Base-by-base conservation (phyloP, 2,797 vertebrate genomes). In the Clarias fuscus region DNA sequence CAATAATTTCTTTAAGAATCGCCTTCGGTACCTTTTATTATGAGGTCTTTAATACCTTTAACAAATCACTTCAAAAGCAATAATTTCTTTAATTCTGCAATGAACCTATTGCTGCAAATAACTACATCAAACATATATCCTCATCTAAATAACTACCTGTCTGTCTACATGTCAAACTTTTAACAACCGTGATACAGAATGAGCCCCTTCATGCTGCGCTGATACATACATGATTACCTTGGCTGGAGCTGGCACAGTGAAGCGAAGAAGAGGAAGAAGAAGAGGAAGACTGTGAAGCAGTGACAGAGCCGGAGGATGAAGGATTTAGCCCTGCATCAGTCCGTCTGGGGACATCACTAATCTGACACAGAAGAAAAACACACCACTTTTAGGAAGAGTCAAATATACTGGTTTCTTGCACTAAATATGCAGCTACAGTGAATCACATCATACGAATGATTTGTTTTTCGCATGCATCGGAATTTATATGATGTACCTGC, bases 141-240 rank as follows among this genome's bases (percentile, higher is more conserved):
- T 24, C 15, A 61, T 62, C 33, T n/a, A 3, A n/a, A 79, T n/a
- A 53, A 27, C 20, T 5, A 56, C 67, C 70, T 17, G 14, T 61
- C 64, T 1, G 1, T 61, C 37, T 64, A 37, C 14, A 64, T 13
- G 37, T 43, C 24, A 11, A 65, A 14, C 1, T 33, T 8, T 22
- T 61, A 43, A 40, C 27, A 27, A 73, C 8, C 48, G 59, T 61
- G 68, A 61, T 61, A 37, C 40, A 73, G 14, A 30, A 75, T 30
- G 15, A 56, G 24, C 27, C 72, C 91, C 89, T 91, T 91, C 91
- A 90, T 92, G 94, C 93, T 95, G 95, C 93, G 43, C 94, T 92
- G 95, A 96, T 95, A 96, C 96, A 96, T 94, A 96, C 95, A 95
- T 94, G 95, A 95, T 99, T 99, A 99, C 98, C 98, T 99, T 98